Evolutionary conservation across 2,888 invertebrate genomes (phyloP).

Genomic region (Leptinotarsa tumamoca): DNA sequence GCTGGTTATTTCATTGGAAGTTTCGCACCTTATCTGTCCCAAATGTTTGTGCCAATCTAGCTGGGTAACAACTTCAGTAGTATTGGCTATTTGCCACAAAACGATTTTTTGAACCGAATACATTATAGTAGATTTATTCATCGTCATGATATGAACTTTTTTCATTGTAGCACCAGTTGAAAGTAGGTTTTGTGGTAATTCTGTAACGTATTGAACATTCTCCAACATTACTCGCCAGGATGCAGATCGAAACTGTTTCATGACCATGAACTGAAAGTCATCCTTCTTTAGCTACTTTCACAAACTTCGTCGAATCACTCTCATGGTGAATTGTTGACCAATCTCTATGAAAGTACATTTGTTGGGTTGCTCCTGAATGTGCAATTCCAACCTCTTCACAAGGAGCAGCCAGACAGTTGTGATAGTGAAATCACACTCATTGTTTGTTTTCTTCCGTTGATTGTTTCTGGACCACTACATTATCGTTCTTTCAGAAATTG

Average conservation of each 20-base stretch:
- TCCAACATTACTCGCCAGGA: neutral
- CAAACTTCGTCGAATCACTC: neutral
- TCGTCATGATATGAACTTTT: too few species aligned
- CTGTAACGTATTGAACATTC: neutral
- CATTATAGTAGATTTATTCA: too few species aligned
- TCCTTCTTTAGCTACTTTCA: neutral
- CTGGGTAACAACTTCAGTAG: too few species aligned
- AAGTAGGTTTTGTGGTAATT: too few species aligned
- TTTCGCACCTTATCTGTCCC: too few species aligned
- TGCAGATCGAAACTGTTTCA: neutral
- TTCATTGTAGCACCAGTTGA: too few species aligned
- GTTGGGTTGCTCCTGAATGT: neutral
- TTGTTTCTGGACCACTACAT: neutral
- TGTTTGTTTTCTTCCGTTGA: neutral
- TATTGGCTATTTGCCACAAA: too few species aligned
- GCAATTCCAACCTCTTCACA: neutral
- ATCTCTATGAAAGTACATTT: neutral
- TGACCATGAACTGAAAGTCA: neutral
- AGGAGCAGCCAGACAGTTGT: neutral
- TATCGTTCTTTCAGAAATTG: neutral
- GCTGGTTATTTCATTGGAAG: too few species aligned
- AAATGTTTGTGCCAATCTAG: too few species aligned
- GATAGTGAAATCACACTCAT: neutral
- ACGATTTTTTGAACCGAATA: too few species aligned
- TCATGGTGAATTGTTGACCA: neutral